Percentiles rank a stretch among this genome's conserved stretches.
phyloP scores from a whole-genome alignment of 1,140 invertebrate species.

The Myzus persicae region DNA sequence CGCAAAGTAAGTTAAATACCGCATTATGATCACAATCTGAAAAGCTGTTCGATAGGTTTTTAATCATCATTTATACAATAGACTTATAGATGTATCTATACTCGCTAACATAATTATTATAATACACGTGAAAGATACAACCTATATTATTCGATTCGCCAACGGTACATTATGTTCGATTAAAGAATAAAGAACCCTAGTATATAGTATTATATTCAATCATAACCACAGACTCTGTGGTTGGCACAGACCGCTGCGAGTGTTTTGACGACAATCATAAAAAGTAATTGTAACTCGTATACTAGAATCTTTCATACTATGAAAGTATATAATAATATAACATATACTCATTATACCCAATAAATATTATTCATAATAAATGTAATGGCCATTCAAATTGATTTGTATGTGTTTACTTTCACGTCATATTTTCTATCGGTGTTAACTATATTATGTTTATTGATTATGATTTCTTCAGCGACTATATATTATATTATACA shows the following conservation, averaged over 20 bases:
- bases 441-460: conserved; percentile 8
- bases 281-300: neutral
- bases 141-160: neutral
- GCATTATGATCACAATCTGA: neutral
- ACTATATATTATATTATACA: neutral
- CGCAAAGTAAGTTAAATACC: neutral
- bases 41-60: neutral
- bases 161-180: neutral
- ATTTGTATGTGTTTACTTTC: conserved; percentile 1
- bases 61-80: neutral
- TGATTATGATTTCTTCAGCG: neutral
- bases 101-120: neutral
- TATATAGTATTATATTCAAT: neutral
- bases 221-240: neutral
- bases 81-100: neutral
- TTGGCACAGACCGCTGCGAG: neutral
- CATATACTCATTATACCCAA: no score
- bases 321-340: no score
- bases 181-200: neutral
- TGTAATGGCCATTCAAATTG: neutral
- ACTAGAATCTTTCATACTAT: neutral
- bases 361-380: neutral
- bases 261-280: neutral
- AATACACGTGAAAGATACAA: neutral
- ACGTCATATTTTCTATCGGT: neutral